Conservation (phyloP, 2,797 vertebrate genomes). For the Crocodylus rhombifer region DNA sequence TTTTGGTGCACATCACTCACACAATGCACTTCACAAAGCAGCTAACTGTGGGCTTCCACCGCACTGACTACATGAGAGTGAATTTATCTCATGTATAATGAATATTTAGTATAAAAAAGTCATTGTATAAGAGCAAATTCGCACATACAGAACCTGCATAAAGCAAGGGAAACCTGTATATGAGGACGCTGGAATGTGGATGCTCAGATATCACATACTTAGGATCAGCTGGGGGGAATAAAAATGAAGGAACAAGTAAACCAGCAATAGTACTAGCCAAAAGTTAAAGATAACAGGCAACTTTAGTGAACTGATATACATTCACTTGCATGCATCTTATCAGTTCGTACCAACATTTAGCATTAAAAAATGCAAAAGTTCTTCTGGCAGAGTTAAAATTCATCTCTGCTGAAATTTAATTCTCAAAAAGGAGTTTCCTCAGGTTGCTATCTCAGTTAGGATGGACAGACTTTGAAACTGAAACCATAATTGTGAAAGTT, state of each 20-base stretch:
- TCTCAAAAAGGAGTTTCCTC: neutral
- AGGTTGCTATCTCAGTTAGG: neutral
- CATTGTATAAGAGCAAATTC: too few species aligned
- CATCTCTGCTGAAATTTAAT: neutral
- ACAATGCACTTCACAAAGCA: too few species aligned
- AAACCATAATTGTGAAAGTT: conserved; percentile 46
- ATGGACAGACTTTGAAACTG: neutral
- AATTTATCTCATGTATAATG: too few species aligned
- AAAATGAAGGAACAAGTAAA: neutral
- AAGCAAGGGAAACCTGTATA: too few species aligned
- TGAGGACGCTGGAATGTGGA: neutral
- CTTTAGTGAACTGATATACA: neutral
- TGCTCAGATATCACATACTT: neutral
- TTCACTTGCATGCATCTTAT: neutral
- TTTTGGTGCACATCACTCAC: too few species aligned
- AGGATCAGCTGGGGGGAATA: neutral
- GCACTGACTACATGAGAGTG: too few species aligned
- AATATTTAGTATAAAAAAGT: too few species aligned
- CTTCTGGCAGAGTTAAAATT: neutral
- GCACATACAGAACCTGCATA: too few species aligned
- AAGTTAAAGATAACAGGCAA: neutral
- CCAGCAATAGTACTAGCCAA: neutral
- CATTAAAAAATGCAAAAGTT: neutral
- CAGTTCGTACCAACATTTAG: neutral
- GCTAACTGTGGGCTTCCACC: too few species aligned